Percentiles rank a stretch among this genome's conserved stretches.
Evolutionary conservation across 2,113 vertebrate genomes (phyloP).

Genomic region (Gadus macrocephalus): DNA sequence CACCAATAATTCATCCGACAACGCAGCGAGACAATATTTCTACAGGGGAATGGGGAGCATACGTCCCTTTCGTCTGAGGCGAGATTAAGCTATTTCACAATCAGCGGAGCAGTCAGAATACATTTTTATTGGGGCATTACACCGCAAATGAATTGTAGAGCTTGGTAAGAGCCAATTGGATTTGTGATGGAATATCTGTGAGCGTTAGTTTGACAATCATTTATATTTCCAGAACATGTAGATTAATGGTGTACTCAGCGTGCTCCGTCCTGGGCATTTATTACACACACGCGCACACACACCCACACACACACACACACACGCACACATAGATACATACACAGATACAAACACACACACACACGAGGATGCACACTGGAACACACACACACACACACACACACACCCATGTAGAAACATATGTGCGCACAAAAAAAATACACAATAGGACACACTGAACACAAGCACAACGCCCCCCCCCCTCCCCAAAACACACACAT

Average conservation of each 20-base stretch:
- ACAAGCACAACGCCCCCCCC: background rate
- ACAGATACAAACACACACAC: conserved; percentile 4
- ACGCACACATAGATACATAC: background rate
- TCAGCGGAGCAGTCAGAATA: conserved; percentile 70
- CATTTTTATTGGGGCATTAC: conserved; percentile 72
- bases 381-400: conserved; percentile 15
- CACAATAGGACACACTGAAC: no score
- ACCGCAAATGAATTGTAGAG: conserved; percentile 75
- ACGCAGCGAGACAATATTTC: conserved; percentile 43
- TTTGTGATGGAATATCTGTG: conserved; percentile 75
- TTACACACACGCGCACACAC: conserved; percentile 37
- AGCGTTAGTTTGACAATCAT: conserved; percentile 70
- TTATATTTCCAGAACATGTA: conserved; percentile 80
- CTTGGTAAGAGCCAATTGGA: conserved; percentile 69
- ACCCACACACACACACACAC: conserved; percentile 4
- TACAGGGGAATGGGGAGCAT: conserved; percentile 52
- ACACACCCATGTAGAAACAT: background rate
- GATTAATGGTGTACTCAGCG: conserved; percentile 73
- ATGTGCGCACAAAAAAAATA: no score
- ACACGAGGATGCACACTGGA: background rate
- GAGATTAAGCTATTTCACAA: conserved; percentile 74
- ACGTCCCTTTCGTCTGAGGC: conserved; percentile 55
- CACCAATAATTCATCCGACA: conserved; percentile 45
- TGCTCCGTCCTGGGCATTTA: conserved; percentile 66
- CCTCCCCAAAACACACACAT: background rate